These are phyloP conservation scores for Hemiscyllium ocellatum DNA, from an alignment of 2,113 vertebrate species.

Conservation along the genomic window DNA sequence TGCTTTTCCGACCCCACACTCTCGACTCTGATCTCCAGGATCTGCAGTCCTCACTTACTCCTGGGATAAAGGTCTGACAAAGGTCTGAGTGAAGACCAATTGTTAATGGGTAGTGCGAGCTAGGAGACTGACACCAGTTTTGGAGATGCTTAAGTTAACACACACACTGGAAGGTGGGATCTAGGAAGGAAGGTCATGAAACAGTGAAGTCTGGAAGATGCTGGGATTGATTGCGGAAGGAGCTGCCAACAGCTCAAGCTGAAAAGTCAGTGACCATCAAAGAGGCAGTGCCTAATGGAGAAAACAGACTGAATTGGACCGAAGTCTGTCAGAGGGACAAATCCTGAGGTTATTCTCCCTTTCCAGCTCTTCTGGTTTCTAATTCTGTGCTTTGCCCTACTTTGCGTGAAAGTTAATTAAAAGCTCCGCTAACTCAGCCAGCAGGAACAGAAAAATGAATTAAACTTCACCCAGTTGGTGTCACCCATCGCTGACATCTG, in stretches of 20 bases:
- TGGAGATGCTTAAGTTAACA: background rate
- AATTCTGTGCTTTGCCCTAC: background rate
- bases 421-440: background rate
- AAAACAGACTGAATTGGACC: background rate
- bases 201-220: background rate
- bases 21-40: no score
- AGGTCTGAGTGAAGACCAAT: background rate
- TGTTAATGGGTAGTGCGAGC: background rate
- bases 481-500: background rate
- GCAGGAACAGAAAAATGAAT: background rate
- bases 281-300: background rate
- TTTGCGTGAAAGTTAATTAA: background rate
- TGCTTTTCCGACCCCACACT: no score
- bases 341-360: background rate
- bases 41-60: no score
- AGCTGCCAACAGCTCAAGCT: background rate
- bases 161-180: background rate
- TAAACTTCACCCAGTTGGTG: background rate
- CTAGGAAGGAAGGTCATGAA: background rate
- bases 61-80: background rate
- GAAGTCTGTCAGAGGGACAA: background rate
- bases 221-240: background rate
- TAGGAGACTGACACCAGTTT: background rate
- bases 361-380: background rate
- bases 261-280: background rate